Conservation (phyloP, 2,113 vertebrate genomes). For the Alligator mississippiensis region DNA sequence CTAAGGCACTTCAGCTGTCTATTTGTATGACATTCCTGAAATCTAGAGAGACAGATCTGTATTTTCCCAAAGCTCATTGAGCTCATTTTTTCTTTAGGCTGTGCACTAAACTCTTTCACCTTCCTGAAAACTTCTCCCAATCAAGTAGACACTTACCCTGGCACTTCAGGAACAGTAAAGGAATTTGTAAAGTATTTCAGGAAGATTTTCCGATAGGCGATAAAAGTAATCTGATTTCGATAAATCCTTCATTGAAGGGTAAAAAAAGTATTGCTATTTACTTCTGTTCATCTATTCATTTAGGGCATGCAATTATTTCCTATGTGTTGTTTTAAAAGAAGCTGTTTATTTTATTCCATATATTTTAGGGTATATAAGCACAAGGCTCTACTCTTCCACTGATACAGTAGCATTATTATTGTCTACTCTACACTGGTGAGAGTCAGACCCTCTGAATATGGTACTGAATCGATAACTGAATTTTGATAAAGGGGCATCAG, state of each 20-base stretch:
- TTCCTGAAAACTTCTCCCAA: background rate
- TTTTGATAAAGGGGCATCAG: constrained; percentile 26
- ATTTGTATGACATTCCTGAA: background rate
- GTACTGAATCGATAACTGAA: constrained; percentile 16
- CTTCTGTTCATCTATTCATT: background rate
- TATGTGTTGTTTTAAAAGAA: background rate
- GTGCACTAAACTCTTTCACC: background rate
- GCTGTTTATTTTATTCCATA: background rate
- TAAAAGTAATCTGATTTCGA: background rate
- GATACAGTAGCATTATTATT: background rate
- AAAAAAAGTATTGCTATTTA: background rate
- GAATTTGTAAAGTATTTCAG: background rate
- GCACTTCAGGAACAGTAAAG: background rate
- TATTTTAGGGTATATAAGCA: background rate
- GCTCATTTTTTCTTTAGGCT: background rate
- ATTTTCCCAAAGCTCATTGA: background rate
- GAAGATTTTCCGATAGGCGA: background rate
- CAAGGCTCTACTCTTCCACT: constrained; percentile 9
- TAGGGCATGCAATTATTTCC: background rate
- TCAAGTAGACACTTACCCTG: background rate
- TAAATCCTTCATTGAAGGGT: background rate
- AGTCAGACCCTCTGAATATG: background rate
- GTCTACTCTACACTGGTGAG: constrained; percentile 9
- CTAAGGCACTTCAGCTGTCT: background rate
- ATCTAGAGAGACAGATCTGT: background rate